A percentile compares a stretch with the other conserved stretches of the same genome.
Evolutionary conservation across 2,888 invertebrate species (phyloP).

Genomic region (Fabriciana adippe): DNA sequence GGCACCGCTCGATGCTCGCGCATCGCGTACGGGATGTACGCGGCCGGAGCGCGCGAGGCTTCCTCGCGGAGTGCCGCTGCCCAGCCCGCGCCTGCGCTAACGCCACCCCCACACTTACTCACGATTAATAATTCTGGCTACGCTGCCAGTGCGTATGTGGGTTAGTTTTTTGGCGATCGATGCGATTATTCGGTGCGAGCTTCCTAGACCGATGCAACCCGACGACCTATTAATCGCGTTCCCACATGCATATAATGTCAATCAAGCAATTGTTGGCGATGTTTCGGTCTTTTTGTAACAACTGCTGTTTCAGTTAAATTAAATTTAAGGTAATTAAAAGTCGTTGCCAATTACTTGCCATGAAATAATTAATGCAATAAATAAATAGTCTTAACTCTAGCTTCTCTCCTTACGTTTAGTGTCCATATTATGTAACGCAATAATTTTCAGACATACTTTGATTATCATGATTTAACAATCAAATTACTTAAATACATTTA

Average conservation of each 20-base stretch:
- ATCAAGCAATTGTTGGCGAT: conserved; percentile 1
- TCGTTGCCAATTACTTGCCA: neutral
- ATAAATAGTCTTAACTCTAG: too few relatives aligned
- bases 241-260: conserved; percentile 28
- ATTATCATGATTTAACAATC: too few relatives aligned
- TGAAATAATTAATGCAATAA: too few relatives aligned
- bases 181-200: conserved; percentile 77
- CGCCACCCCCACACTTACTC: conserved; percentile 70
- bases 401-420: too few relatives aligned
- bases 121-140: conserved; percentile 81
- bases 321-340: neutral
- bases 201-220: conserved; percentile 70
- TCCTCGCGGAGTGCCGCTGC: conserved; percentile 75
- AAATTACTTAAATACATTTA: neutral
- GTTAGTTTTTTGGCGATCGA: conserved; percentile 83
- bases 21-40: conserved; percentile 69
- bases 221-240: conserved; percentile 64
- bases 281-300: neutral
- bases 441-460: too few relatives aligned
- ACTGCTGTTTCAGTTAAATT: neutral
- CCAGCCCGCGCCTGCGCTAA: conserved; percentile 65
- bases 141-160: conserved; percentile 82
- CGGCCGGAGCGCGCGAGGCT: conserved; percentile 79
- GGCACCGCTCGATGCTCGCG: conserved; percentile 70
- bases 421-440: too few relatives aligned